Evolutionary conservation across 2,888 invertebrate genomes (phyloP).

Genomic region (Philhelius pedissequus): DNA sequence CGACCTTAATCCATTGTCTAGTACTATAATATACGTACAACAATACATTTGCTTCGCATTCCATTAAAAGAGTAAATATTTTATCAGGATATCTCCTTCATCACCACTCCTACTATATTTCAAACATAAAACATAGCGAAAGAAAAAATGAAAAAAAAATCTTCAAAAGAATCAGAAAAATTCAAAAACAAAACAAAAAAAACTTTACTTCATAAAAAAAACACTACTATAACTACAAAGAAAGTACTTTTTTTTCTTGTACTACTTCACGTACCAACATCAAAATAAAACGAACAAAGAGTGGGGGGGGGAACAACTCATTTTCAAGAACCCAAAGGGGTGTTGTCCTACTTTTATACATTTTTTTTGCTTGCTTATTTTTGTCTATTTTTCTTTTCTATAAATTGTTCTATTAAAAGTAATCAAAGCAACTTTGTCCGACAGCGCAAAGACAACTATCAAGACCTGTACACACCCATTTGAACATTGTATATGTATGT

Average conservation of each 20-base stretch:
- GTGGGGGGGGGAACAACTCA: not conserved
- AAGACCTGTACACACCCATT: conserved; percentile 43
- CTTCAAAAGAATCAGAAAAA: conserved; percentile 17
- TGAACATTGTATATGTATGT: conserved; percentile 3
- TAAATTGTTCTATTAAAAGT: conserved; percentile 67
- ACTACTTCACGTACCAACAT: not conserved
- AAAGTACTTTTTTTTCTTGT: not conserved
- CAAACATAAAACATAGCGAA: not conserved
- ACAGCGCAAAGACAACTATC: conserved; percentile 56
- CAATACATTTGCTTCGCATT: not conserved
- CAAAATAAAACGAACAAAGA: not conserved
- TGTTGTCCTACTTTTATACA: conserved; percentile 23
- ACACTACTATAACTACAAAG: conserved; percentile 7
- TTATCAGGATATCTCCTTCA: conserved; percentile 20
- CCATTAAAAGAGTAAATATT: conserved; percentile 27
- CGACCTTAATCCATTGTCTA: not conserved
- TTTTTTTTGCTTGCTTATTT: not conserved
- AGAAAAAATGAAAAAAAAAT: not conserved
- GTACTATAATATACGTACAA: not conserved
- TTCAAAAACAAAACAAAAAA: conserved; percentile 9
- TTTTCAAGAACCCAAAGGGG: conserved; percentile 27
- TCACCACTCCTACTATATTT: not conserved
- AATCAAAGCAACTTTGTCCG: conserved; percentile 65
- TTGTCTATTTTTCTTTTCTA: conserved; percentile 19
- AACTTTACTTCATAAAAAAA: not conserved